Conservation (phyloP, 2,888 invertebrate genomes). For the Conomelus anceps region DNA sequence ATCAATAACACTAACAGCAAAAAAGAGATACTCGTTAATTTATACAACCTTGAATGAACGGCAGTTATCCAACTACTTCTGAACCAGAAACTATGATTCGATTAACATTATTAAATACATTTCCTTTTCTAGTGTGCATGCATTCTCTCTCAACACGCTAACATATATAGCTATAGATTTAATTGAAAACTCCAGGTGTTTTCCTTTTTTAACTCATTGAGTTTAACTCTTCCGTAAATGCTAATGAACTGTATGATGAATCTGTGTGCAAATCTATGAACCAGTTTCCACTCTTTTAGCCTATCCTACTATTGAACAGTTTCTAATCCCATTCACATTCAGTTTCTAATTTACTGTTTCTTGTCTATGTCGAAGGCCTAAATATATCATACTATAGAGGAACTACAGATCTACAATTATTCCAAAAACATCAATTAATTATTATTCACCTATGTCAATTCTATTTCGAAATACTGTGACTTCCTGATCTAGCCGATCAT, state of each 20-base stretch:
- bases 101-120: neutral
- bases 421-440: neutral
- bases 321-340: neutral
- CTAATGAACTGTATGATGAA: neutral
- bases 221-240: neutral
- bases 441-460: neutral
- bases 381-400: neutral
- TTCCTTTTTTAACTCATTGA: neutral
- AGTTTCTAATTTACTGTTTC: no score
- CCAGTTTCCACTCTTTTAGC: neutral
- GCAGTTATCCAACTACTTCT: neutral
- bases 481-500: neutral
- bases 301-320: neutral
- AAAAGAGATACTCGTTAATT: neutral
- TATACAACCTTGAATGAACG: neutral
- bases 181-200: neutral
- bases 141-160: neutral
- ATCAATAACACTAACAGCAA: neutral
- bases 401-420: no score
- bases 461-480: neutral
- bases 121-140: neutral
- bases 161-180: neutral
- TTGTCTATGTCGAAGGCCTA: neutral
- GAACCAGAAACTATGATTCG: neutral
- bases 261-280: neutral